These are phyloP conservation scores for Tipula helvola DNA, from an alignment of 2,888 invertebrate genomes.

Conservation along the genomic window DNA sequence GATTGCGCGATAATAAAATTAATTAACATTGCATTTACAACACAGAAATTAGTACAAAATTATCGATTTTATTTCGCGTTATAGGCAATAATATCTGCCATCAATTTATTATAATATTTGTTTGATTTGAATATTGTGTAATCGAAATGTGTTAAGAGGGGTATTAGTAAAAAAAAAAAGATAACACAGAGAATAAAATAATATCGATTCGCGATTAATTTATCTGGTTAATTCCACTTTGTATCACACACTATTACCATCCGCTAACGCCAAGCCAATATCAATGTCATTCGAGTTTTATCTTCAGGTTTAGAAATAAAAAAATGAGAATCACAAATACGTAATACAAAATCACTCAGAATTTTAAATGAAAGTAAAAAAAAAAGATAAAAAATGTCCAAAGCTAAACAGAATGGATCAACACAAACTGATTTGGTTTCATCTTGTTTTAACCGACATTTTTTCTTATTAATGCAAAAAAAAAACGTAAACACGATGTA, in stretches of 20 bases:
- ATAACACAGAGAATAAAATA: neutral
- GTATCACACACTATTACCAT: neutral
- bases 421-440: neutral
- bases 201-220: neutral
- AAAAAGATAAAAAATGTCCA: neutral
- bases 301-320: neutral
- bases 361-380: neutral
- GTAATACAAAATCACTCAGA: neutral
- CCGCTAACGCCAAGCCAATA: neutral
- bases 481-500: no score
- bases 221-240: neutral
- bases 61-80: neutral
- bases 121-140: neutral
- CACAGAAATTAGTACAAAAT: neutral
- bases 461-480: neutral
- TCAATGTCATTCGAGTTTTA: neutral
- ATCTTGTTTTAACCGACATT: neutral
- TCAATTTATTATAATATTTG: neutral
- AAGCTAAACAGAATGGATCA: neutral
- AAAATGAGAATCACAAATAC: neutral
- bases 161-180: neutral
- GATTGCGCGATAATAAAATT: neutral
- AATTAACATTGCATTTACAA: neutral
- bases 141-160: neutral
- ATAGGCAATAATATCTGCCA: no score